Conservation (phyloP, 2,113 vertebrate species). For the Laterallus jamaicensis region DNA sequence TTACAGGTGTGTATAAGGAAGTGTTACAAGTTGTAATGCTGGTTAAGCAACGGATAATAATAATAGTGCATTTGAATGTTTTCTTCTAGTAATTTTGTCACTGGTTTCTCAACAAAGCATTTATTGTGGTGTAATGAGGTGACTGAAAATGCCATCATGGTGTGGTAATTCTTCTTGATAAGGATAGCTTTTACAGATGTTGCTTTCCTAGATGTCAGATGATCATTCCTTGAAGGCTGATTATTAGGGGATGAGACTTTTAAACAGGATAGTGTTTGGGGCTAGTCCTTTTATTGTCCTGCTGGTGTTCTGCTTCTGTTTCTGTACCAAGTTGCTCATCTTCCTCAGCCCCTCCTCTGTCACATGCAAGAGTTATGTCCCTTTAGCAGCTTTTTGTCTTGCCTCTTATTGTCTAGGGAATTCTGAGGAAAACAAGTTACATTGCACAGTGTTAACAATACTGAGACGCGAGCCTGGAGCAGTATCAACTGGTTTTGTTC, state of each 20-base stretch:
- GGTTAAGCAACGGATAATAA: neutral
- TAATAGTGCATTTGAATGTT: neutral
- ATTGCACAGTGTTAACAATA: neutral
- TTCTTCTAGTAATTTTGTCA: neutral
- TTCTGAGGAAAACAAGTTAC: neutral
- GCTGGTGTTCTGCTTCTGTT: neutral
- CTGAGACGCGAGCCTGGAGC: fast-evolving
- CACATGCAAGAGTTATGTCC: neutral
- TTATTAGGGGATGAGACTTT: neutral
- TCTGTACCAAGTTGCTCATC: neutral
- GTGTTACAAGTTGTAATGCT: neutral
- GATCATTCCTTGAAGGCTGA: neutral
- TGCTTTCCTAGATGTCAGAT: neutral
- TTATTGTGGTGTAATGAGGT: neutral
- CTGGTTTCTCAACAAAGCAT: neutral
- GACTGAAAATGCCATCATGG: neutral
- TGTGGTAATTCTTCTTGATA: neutral
- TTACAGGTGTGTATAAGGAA: slow-evolving; percentile 39
- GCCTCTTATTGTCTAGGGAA: neutral
- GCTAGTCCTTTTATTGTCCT: neutral
- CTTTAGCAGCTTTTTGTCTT: neutral
- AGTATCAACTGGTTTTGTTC: neutral
- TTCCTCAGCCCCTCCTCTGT: neutral
- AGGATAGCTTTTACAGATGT: neutral
- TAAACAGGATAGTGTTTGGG: neutral